Percentiles rank a stretch among this genome's conserved stretches.
Evolutionary conservation across 2,113 vertebrate species (phyloP).

Genomic region (Thamnophis sirtalis): DNA sequence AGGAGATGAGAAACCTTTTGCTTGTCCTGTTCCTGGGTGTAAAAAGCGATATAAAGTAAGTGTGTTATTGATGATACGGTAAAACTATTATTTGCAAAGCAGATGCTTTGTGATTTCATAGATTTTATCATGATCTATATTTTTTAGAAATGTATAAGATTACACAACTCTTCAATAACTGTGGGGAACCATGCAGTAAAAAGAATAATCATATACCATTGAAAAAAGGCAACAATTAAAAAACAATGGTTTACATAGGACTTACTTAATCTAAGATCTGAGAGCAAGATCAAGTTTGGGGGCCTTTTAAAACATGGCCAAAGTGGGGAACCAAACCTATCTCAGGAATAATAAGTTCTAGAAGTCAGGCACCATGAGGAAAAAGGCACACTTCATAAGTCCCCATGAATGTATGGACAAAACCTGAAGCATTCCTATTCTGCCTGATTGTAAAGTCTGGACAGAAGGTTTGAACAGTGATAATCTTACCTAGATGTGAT

Average conservation of each 20-base stretch:
- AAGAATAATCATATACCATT: neutral
- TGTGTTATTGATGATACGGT: neutral
- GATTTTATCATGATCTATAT: neutral
- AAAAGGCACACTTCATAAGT: neutral
- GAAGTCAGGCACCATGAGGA: neutral
- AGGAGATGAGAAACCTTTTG: slow-evolving; percentile 96
- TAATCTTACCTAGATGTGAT: neutral
- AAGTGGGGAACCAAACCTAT: neutral
- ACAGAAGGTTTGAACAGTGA: neutral
- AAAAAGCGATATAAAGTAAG: slow-evolving; percentile 98
- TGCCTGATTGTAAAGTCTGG: neutral
- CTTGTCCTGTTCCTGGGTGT: slow-evolving; percentile 95
- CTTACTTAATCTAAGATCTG: neutral
- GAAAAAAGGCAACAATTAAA: neutral
- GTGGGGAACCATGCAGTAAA: neutral
- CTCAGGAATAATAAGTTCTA: neutral
- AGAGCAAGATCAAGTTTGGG: neutral
- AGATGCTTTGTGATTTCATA: neutral
- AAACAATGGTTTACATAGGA: neutral
- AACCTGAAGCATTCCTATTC: neutral
- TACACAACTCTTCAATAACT: neutral
- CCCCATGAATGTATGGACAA: neutral
- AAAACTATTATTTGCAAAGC: neutral
- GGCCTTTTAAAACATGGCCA: neutral
- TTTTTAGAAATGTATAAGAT: neutral